Percentiles rank a stretch among this genome's conserved stretches.
Conservation (phyloP, 2,888 invertebrate species). For the Sipha maydis region DNA sequence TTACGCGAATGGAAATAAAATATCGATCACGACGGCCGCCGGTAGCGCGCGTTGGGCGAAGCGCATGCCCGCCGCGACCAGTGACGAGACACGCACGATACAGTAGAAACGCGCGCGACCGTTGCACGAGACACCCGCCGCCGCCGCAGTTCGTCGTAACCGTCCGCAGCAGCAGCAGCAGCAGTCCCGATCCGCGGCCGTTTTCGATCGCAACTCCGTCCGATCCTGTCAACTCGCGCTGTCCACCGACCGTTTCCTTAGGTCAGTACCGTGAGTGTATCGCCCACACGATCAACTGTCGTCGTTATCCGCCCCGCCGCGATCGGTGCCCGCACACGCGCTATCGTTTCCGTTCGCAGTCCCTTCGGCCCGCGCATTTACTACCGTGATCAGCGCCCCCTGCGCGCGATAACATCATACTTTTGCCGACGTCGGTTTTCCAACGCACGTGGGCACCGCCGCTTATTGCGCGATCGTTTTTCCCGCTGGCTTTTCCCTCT, state of each 20-base stretch:
- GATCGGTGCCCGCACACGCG: not conserved
- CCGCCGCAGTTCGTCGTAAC: not conserved
- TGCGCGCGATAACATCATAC: not conserved
- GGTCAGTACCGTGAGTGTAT: too few relatives aligned
- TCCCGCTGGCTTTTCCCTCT: not conserved
- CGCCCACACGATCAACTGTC: too few relatives aligned
- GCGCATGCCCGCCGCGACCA: not conserved
- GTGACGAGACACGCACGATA: not conserved
- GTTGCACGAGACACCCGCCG: not conserved
- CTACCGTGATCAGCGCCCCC: too few relatives aligned
- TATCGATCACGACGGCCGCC: slow-evolving; percentile 2
- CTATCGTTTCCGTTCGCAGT: too few relatives aligned
- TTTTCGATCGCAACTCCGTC: too few relatives aligned
- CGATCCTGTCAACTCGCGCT: too few relatives aligned
- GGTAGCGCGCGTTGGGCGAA: not conserved
- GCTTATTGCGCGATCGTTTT: not conserved
- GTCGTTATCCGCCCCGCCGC: not conserved
- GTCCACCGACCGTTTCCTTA: too few relatives aligned
- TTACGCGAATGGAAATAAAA: not conserved
- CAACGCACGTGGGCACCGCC: not conserved
- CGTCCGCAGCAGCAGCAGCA: not conserved
- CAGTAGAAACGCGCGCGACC: not conserved
- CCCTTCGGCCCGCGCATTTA: too few relatives aligned
- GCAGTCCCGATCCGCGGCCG: not conserved
- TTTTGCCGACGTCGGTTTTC: not conserved